Base-by-base conservation (phyloP, 2,113 vertebrate genomes). In the Gila orcuttii region DNA sequence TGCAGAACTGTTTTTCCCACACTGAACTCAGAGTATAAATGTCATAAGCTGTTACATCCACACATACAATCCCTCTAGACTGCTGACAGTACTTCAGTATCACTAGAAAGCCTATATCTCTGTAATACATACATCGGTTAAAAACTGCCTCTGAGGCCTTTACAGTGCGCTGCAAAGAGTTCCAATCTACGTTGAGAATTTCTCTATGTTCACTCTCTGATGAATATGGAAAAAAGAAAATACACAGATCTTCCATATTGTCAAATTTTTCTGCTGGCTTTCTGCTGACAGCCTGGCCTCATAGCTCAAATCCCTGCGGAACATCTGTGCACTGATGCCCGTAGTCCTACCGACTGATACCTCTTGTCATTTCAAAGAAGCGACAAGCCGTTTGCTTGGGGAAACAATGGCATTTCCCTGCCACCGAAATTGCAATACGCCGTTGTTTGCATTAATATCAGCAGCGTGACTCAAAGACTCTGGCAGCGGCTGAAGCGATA, bases 231-330 rank as follows among this genome's bases (percentile, higher is more conserved):
- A 81, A 68, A 19, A 19, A 42, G 31, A 66, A 28, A 45, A 33
- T 6, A 6, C 57, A 33, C 79, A 82, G 45, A 83, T 83, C 80
- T 82, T 55, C 45, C 45, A n/a, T 50, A 82, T 82, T 82, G 80
- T 55, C 64, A 55, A 71, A 45, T 71, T 55, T 71, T 64, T 71
- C 45, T 73, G n/a, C 25, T 50, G 81, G 66, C 80, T 55, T 71
- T 68, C 42, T 83, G 81, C 66, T 83, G 64, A 83, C 66, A 82
- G 42, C 79, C 11, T 36, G 55, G 76, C 55, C 76, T 59, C 52
- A 9, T 39, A 13, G 76, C 76, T 60, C 62, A 82, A 33, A 68
- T 55, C 75, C 47, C 75, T 2, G 45, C 28, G 1, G 75, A 77
- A 50, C 79, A 82, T 82, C 42, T 21, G 62, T 25, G 79, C 79